Evolutionary conservation across 35 echinoderm and acorn worm species (phyloP).

Genomic region (Heliocidaris erythrogramma): DNA sequence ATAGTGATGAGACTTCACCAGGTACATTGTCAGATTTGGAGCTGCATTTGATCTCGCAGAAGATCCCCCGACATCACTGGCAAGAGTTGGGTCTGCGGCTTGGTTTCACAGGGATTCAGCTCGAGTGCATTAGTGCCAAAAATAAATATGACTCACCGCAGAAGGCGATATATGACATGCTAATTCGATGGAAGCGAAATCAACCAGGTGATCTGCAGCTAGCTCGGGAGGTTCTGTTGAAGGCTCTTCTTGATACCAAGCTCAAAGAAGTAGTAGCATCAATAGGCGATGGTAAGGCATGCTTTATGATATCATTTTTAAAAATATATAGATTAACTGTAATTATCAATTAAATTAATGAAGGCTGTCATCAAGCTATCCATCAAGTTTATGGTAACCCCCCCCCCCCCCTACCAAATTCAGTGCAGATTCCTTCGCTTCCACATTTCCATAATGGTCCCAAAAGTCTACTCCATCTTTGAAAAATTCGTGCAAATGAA

Average conservation of each 20-base stretch:
- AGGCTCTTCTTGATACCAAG: constrained; percentile 4
- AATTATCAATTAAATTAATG: too few species aligned
- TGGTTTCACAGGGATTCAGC: neutral
- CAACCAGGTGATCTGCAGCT: neutral
- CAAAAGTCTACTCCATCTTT: too few species aligned
- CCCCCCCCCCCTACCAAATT: too few species aligned
- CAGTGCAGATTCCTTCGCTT: too few species aligned
- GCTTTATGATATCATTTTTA: too few species aligned
- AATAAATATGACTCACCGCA: neutral
- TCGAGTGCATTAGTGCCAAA: neutral
- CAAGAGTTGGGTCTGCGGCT: constrained; percentile 11
- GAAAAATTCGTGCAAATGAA: too few species aligned
- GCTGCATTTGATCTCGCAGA: neutral
- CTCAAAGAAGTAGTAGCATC: neutral
- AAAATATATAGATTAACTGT: too few species aligned
- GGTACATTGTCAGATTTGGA: neutral
- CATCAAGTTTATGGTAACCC: too few species aligned
- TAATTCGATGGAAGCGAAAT: neutral
- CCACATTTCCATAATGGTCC: too few species aligned
- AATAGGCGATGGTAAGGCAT: neutral
- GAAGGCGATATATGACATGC: constrained; percentile 20
- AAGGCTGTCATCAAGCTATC: too few species aligned
- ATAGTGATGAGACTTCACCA: neutral
- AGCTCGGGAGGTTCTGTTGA: neutral
- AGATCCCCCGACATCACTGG: constrained; percentile 11